phyloP scores from a whole-genome alignment of 2,797 vertebrate genomes.

The Hippopotamyrus pictus region DNA sequence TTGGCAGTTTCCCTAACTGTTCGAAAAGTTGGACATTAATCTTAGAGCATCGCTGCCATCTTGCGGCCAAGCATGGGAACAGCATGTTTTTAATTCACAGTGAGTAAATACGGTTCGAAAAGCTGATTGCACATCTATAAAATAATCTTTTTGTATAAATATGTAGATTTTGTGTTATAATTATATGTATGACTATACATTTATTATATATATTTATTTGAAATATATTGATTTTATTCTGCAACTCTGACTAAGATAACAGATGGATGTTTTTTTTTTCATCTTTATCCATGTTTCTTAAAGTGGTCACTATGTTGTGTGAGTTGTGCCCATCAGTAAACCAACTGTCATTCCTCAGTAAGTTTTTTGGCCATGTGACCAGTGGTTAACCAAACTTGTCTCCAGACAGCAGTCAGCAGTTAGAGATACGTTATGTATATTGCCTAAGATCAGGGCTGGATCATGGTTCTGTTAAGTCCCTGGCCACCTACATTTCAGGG shows the following conservation, averaged over 20 bases:
- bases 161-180: not conserved
- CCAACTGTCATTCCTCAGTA: not conserved
- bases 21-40: conserved; percentile 19
- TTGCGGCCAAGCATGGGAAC: conserved; percentile 33
- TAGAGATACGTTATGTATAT: not conserved
- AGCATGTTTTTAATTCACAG: not conserved
- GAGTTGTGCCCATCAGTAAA: not conserved
- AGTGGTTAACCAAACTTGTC: not conserved
- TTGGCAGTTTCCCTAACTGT: conserved; percentile 31
- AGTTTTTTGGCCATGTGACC: not conserved
- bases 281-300: not conserved
- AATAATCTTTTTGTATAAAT: not conserved
- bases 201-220: not conserved
- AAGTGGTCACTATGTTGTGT: not conserved
- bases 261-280: not conserved
- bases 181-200: not conserved
- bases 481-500: not conserved
- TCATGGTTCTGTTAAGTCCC: not conserved
- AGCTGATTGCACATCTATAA: not conserved
- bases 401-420: not conserved
- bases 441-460: not conserved
- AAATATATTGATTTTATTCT: not conserved
- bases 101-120: not conserved
- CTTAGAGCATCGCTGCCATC: conserved; percentile 42
- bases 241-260: not conserved